phyloP scores from a whole-genome alignment of 2,113 vertebrate genomes.

The Speoplatyrhinus poulsoni region DNA sequence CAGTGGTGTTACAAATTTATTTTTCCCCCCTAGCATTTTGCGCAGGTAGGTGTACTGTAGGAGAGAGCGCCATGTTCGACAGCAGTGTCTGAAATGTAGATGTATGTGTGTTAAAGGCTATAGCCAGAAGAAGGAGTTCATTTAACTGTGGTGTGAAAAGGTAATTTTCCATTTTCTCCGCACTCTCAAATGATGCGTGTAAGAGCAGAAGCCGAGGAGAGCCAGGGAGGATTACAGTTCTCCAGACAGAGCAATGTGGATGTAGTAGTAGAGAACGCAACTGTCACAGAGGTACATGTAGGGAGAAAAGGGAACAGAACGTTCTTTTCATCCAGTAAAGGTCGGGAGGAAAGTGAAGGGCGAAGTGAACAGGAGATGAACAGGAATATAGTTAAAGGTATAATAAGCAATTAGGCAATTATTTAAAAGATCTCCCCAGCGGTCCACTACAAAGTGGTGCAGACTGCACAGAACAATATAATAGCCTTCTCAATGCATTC shows the following conservation, averaged over 20 bases:
- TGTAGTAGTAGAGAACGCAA: neutral
- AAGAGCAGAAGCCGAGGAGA: neutral
- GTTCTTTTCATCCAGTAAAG: neutral
- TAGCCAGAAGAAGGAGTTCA: constrained; percentile 3
- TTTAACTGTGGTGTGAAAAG: neutral
- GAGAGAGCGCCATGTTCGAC: neutral
- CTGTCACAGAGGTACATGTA: neutral
- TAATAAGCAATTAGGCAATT: too few species aligned
- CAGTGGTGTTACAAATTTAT: constrained; percentile 29
- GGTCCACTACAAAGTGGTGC: too few species aligned
- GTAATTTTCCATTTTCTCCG: neutral
- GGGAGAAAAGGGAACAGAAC: neutral
- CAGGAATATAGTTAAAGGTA: neutral
- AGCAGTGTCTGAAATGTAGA: neutral
- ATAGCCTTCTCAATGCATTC: too few species aligned
- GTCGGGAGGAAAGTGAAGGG: neutral
- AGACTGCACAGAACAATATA: too few species aligned
- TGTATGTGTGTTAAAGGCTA: neutral
- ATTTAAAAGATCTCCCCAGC: too few species aligned
- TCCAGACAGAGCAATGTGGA: neutral
- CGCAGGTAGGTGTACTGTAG: neutral
- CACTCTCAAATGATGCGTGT: constrained; percentile 20
- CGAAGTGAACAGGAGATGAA: neutral
- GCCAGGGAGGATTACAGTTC: constrained; percentile 19
- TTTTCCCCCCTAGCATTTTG: neutral